A percentile compares a stretch with the other conserved stretches of the same genome.
Conservation (phyloP, 2,888 invertebrate species). For the Eilema depressum region DNA sequence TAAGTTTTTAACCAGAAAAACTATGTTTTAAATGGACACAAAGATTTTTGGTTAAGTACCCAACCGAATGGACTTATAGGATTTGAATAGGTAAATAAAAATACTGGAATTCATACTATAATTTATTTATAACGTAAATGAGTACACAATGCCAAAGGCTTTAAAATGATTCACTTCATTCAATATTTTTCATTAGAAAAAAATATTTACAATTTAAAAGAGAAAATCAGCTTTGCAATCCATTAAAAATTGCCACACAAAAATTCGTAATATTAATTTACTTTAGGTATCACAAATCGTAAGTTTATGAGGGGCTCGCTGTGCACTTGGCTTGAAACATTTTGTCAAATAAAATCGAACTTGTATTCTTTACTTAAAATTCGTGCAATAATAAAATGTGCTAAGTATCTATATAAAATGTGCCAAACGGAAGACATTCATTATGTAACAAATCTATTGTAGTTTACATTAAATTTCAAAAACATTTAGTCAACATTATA, state of each 20-base stretch:
- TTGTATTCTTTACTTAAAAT: constrained; percentile 58
- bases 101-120: constrained; percentile 79
- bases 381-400: constrained; percentile 81
- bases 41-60: no score
- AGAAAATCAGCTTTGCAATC: constrained; percentile 83
- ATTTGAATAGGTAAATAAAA: constrained; percentile 54
- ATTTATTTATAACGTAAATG: constrained; percentile 88
- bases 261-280: constrained; percentile 67
- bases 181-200: constrained; percentile 82
- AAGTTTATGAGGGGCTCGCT: constrained; percentile 74
- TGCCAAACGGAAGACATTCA: constrained; percentile 88
- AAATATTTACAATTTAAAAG: constrained; percentile 83
- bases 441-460: constrained; percentile 97
- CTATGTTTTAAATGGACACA: no score
- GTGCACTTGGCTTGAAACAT: constrained; percentile 79
- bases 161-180: constrained; percentile 85
- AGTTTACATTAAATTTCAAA: constrained; percentile 81
- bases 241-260: constrained; percentile 76
- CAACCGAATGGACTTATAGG: no score
- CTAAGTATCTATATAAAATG: constrained; percentile 79
- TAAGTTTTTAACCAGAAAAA: no score
- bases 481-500: constrained; percentile 81
- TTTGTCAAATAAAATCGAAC: constrained; percentile 60
- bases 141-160: constrained; percentile 87
- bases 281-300: constrained; percentile 81